Conservation (phyloP, 2,888 invertebrate genomes). For the Hemicrepidius hirtus region DNA sequence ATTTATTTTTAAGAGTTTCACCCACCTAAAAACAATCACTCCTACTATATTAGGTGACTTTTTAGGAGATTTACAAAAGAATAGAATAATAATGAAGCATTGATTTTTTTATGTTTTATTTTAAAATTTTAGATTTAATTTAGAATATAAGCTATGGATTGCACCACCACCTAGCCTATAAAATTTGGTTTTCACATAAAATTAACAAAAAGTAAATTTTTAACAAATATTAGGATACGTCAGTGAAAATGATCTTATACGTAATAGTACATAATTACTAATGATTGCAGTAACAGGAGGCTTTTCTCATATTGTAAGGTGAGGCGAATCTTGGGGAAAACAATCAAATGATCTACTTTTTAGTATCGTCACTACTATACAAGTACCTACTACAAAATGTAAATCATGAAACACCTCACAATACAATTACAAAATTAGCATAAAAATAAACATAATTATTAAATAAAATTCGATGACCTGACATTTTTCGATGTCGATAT, state of each 20-base stretch:
- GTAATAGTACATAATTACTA: conserved; percentile 24
- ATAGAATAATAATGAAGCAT: too few relatives aligned
- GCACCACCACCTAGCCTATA: conserved; percentile 71
- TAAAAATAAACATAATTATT: conserved; percentile 9
- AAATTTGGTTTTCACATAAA: conserved; percentile 60
- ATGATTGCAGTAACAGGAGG: conserved; percentile 16
- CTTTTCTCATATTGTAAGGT: background rate
- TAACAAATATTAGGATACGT: conserved; percentile 27
- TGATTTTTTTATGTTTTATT: conserved; percentile 26
- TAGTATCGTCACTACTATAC: conserved; percentile 14
- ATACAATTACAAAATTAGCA: conserved; percentile 2
- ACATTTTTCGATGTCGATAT: conserved; percentile 49
- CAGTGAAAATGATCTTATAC: background rate
- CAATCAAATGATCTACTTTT: background rate
- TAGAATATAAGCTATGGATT: conserved; percentile 68
- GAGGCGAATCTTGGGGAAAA: background rate
- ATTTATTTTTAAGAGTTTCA: too few relatives aligned
- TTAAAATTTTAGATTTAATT: conserved; percentile 55
- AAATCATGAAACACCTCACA: background rate
- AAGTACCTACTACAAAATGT: background rate
- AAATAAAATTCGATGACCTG: conserved; percentile 33
- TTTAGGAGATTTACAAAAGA: too few relatives aligned
- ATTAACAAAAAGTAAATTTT: conserved; percentile 40
- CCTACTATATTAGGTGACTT: too few relatives aligned
- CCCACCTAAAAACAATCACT: too few relatives aligned